Conservation (phyloP, 2,113 vertebrate species). For the Protobothrops mucrosquamatus region DNA sequence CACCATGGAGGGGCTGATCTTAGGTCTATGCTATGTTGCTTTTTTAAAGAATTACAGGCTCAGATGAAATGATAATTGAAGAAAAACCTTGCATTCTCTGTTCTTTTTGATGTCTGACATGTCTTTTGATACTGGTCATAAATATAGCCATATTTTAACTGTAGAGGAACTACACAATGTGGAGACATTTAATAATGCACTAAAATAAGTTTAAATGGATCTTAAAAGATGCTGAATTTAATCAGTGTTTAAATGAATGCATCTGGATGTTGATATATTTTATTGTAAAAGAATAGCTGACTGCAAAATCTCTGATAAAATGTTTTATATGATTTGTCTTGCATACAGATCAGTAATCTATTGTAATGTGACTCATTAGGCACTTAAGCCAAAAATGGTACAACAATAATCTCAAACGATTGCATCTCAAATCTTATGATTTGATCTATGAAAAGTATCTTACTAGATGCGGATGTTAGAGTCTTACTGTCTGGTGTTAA, state of each 20-base stretch:
- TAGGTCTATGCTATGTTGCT: not conserved
- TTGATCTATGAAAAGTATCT: not conserved
- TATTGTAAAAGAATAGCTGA: not conserved
- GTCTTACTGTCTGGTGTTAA: not conserved
- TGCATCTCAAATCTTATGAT: not conserved
- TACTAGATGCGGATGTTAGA: not conserved
- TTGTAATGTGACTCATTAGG: not conserved
- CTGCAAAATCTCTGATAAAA: not conserved
- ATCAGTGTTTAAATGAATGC: not conserved
- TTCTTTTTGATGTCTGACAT: not conserved
- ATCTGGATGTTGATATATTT: not conserved
- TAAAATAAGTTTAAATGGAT: not conserved
- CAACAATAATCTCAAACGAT: not conserved
- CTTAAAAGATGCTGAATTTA: not conserved
- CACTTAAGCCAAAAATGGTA: not conserved
- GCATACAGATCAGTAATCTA: not conserved
- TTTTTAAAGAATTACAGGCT: slow-evolving; percentile 20
- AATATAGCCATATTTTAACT: not conserved
- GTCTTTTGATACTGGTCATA: not conserved
- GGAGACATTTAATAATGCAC: not conserved
- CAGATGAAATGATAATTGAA: slow-evolving; percentile 9
- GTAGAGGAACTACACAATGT: not conserved
- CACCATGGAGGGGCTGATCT: not conserved
- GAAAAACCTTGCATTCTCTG: not conserved
- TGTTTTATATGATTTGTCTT: not conserved